Evolutionary conservation across 2,113 vertebrate genomes (phyloP).

Genomic region (Stigmatopora nigra): DNA sequence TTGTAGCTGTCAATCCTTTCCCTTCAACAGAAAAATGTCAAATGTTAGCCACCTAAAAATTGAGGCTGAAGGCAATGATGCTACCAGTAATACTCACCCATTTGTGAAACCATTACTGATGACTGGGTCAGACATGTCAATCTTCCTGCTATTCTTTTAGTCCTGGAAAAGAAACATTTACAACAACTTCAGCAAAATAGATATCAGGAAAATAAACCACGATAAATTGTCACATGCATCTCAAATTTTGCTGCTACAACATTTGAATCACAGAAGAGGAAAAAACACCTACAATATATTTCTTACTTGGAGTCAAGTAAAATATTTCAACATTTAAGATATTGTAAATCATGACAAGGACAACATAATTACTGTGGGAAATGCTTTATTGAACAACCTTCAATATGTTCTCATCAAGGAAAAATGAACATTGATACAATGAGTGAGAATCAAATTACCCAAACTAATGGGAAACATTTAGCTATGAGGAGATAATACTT

Average conservation of each 20-base stretch:
- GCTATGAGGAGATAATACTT: too few species aligned
- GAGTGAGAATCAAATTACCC: not conserved
- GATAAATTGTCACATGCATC: not conserved
- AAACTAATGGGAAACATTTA: too few species aligned
- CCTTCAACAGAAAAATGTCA: not conserved
- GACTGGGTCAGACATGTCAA: not conserved
- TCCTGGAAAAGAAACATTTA: not conserved
- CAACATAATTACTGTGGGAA: not conserved
- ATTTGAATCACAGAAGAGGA: too few species aligned
- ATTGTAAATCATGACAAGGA: not conserved
- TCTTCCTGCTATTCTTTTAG: not conserved
- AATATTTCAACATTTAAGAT: not conserved
- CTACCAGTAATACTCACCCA: not conserved
- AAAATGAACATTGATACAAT: not conserved
- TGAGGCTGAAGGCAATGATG: too few species aligned
- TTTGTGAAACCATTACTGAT: not conserved
- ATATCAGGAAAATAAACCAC: not conserved
- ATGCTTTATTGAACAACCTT: not conserved
- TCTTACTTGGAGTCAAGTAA: not conserved
- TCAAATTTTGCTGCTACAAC: not conserved
- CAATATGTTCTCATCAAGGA: not conserved
- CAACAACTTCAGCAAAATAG: not conserved
- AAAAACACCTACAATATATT: not conserved
- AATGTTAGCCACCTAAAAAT: not conserved
- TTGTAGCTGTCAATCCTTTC: constrained; percentile 9